These are phyloP conservation scores for Plusia festucae DNA, from an alignment of 2,888 invertebrate genomes.

Conservation along the genomic window DNA sequence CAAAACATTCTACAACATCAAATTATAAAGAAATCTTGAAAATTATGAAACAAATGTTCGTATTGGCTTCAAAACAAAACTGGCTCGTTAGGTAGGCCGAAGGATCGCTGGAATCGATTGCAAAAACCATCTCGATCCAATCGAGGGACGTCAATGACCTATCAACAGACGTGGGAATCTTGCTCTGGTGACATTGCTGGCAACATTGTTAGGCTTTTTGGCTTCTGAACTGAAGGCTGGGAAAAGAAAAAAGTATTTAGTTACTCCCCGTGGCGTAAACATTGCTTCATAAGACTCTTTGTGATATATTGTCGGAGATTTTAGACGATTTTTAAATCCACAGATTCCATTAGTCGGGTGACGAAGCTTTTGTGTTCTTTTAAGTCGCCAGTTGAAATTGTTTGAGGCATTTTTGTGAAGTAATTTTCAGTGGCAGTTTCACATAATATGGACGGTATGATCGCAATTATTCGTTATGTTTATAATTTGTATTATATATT, in stretches of 20 bases:
- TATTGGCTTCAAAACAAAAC: conserved; percentile 39
- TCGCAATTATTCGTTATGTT: neutral
- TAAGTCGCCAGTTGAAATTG: neutral
- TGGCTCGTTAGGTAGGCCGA: conserved; percentile 76
- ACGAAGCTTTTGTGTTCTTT: neutral
- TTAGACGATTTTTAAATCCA: conserved; percentile 3
- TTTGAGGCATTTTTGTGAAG: neutral
- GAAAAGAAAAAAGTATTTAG: conserved; percentile 11
- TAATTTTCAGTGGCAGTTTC: neutral
- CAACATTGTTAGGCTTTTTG: conserved; percentile 52
- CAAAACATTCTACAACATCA: conserved; percentile 6
- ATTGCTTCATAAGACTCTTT: conserved; percentile 5
- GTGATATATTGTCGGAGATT: neutral
- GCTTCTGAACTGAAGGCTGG: conserved; percentile 36
- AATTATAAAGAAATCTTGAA: conserved; percentile 29
- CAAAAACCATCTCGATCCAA: conserved; percentile 74
- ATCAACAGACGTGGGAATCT: conserved; percentile 81
- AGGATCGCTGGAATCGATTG: conserved; percentile 74
- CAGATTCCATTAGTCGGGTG: neutral
- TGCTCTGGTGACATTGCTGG: conserved; percentile 70
- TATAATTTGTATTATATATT: too few species aligned
- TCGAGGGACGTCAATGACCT: conserved; percentile 84
- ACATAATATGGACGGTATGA: neutral
- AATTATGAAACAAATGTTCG: conserved; percentile 22
- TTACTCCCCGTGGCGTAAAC: conserved; percentile 25